These are phyloP conservation scores for Ethmia dodecea DNA, from an alignment of 2,888 invertebrate species.

Conservation along the genomic window DNA sequence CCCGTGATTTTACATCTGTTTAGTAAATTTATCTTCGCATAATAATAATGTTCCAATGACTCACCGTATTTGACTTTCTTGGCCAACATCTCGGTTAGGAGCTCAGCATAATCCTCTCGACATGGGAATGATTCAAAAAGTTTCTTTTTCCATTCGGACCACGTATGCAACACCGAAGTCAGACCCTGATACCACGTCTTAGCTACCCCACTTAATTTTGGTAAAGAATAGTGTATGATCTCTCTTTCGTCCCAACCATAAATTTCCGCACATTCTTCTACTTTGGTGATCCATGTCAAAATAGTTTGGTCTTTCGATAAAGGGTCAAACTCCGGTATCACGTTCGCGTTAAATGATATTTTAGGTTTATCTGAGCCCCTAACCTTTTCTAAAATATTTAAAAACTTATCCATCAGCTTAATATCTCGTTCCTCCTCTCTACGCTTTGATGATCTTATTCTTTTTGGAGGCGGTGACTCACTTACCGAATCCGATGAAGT, in stretches of 20 bases:
- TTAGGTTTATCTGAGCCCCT: too few species aligned
- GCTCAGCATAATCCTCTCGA: slow-evolving; percentile 15
- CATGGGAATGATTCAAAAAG: slow-evolving; percentile 13
- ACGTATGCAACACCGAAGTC: slow-evolving; percentile 14
- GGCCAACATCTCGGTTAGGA: slow-evolving; percentile 20
- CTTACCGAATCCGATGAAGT: too few species aligned
- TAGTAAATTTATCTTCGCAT: slow-evolving; percentile 13
- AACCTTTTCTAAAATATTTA: too few species aligned
- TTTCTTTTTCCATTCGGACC: slow-evolving; percentile 17
- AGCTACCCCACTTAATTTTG: slow-evolving; percentile 18
- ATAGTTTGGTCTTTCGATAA: slow-evolving; percentile 9
- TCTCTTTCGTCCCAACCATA: slow-evolving; percentile 16
- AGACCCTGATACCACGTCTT: slow-evolving; percentile 19
- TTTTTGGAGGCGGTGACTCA: too few species aligned
- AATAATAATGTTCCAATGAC: slow-evolving; percentile 11
- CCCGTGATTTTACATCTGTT: slow-evolving; percentile 15
- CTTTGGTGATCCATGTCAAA: slow-evolving; percentile 14
- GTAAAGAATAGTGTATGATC: slow-evolving; percentile 8
- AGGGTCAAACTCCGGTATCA: slow-evolving; percentile 6
- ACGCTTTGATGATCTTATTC: too few species aligned
- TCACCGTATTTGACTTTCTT: slow-evolving; percentile 9
- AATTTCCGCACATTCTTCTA: slow-evolving; percentile 16
- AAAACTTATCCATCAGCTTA: too few species aligned
- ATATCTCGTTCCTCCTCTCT: too few species aligned
- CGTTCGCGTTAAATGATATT: too few species aligned